Percentiles rank a stretch among this genome's conserved stretches.
Conservation (phyloP, 2,113 vertebrate genomes). For the Amphilophus citrinellus region DNA sequence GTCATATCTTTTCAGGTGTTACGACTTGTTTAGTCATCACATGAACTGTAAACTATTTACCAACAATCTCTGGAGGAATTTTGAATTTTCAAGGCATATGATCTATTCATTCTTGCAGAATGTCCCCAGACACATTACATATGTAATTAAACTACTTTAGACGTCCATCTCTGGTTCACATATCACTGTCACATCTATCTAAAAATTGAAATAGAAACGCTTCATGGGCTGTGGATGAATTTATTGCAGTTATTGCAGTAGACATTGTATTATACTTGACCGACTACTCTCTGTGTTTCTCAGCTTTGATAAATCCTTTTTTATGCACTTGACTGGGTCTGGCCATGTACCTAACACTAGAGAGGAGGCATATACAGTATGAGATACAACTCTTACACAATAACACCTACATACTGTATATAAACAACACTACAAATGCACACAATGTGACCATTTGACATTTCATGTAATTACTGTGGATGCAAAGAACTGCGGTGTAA, state of each 20-base stretch:
- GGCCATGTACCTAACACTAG: not conserved
- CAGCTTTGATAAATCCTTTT: not conserved
- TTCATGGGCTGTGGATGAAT: not conserved
- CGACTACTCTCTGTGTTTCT: not conserved
- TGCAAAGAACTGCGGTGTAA: not conserved
- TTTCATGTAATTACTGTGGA: slow-evolving; percentile 17
- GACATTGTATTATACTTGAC: slow-evolving; percentile 13
- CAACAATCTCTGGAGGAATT: not conserved
- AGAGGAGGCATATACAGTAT: not conserved
- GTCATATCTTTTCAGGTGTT: not conserved
- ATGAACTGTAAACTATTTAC: not conserved
- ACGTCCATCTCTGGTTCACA: not conserved
- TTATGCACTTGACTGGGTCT: not conserved
- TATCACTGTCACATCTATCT: slow-evolving; percentile 5
- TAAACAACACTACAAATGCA: not conserved
- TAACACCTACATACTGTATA: slow-evolving; percentile 7
- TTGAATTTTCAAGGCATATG: not conserved
- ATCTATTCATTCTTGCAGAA: not conserved
- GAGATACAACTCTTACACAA: slow-evolving; percentile 10
- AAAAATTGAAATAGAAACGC: not conserved
- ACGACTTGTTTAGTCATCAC: not conserved
- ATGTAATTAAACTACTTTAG: not conserved
- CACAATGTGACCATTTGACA: slow-evolving; percentile 5
- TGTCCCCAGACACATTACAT: not conserved
- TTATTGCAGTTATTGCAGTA: not conserved